phyloP scores from a whole-genome alignment of 2,797 vertebrate species.

The Hapalemur alaotrensis region DNA sequence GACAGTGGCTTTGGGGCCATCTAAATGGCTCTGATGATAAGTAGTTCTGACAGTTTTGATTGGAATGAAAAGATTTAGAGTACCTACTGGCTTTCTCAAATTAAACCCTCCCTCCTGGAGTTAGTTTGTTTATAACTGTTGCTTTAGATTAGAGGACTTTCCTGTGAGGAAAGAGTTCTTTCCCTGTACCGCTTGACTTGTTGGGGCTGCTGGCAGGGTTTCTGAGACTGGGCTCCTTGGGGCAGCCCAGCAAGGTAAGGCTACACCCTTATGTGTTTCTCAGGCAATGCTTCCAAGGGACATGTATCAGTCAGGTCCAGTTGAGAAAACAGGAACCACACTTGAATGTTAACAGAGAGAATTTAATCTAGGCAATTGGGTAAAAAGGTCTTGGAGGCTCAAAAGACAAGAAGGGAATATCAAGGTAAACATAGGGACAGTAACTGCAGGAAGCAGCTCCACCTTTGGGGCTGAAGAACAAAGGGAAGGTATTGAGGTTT shows the following conservation, averaged over 20 bases:
- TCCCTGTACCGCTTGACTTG: not conserved
- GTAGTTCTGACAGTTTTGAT: slow-evolving; percentile 66
- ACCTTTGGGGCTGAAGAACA: not conserved
- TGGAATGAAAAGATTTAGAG: slow-evolving; percentile 64
- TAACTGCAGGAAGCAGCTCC: not conserved
- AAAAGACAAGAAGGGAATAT: slow-evolving; percentile 53
- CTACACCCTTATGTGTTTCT: not conserved
- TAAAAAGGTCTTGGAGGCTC: not conserved
- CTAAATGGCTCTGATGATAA: slow-evolving; percentile 52
- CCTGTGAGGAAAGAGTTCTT: not conserved
- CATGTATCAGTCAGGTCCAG: not conserved
- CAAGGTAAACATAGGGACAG: not conserved
- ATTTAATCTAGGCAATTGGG: slow-evolving; percentile 2
- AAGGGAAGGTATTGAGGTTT: not conserved
- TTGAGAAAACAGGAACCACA: not conserved
- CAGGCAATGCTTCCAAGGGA: not conserved
- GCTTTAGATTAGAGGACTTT: not conserved
- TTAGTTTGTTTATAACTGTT: slow-evolving; percentile 44
- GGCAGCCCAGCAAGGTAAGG: not conserved
- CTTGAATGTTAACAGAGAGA: not conserved
- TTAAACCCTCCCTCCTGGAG: slow-evolving; percentile 51
- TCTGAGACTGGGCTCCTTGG: not conserved
- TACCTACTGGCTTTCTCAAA: slow-evolving; percentile 61
- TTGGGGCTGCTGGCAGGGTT: not conserved
- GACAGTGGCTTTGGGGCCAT: not conserved